These are phyloP conservation scores for Andricus grossulariae DNA, from an alignment of 1,140 invertebrate genomes.

Conservation along the genomic window DNA sequence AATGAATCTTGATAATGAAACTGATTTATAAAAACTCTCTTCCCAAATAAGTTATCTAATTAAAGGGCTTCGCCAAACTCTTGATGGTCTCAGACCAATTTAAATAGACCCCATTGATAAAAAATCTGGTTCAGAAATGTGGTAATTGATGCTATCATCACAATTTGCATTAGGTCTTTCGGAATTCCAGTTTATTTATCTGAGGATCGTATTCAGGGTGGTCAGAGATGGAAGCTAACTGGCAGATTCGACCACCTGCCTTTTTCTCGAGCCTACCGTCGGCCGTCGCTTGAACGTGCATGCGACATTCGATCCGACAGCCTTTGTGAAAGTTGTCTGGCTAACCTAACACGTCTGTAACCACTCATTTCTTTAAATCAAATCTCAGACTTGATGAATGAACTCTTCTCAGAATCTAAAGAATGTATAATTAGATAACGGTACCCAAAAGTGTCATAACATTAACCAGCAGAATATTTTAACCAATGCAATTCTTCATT, in stretches of 20 bases:
- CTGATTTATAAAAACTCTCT: too few relatives aligned
- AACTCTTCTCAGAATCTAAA: slow-evolving; percentile 12
- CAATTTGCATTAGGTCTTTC: not conserved
- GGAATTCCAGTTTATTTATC: slow-evolving; percentile 8
- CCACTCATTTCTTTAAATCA: slow-evolving; percentile 8
- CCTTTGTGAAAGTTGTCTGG: not conserved
- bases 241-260: slow-evolving; percentile 50
- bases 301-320: slow-evolving; percentile 18
- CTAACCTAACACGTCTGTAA: slow-evolving; percentile 4
- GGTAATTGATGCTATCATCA: not conserved
- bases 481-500: too few relatives aligned
- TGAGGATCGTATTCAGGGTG: slow-evolving; percentile 35
- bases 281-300: slow-evolving; percentile 62
- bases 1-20: slow-evolving; percentile 14
- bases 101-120: too few relatives aligned
- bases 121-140: slow-evolving; percentile 19
- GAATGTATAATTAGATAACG: not conserved
- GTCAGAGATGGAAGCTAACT: slow-evolving; percentile 25
- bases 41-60: too few relatives aligned
- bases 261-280: slow-evolving; percentile 56
- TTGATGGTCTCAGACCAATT: too few relatives aligned
- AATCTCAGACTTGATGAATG: not conserved
- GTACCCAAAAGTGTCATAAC: not conserved
- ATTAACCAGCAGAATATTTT: not conserved
- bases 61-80: too few relatives aligned